phyloP scores from a whole-genome alignment of 2,797 vertebrate species.

The Pangasius mekongensis region DNA sequence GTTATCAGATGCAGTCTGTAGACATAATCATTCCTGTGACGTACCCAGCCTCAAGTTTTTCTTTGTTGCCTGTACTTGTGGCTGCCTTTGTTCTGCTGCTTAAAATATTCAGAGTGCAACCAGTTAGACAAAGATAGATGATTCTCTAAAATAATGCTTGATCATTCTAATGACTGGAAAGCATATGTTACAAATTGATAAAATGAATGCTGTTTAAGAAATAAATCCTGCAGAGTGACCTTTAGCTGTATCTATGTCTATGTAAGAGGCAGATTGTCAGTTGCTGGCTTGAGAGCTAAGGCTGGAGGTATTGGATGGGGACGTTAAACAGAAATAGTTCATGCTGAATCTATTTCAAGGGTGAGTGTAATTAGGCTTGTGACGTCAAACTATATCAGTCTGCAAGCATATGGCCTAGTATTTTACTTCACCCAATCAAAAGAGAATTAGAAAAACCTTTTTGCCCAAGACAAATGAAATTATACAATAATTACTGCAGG shows the following conservation, averaged over 20 bases:
- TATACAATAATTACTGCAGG: conserved; percentile 11
- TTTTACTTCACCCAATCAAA: conserved; percentile 39
- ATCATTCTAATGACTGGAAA: not conserved
- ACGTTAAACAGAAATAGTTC: conserved; percentile 48
- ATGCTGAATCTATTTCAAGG: conserved; percentile 50
- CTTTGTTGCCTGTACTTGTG: not conserved
- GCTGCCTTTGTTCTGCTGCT: not conserved
- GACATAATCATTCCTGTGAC: not conserved
- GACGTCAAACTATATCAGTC: conserved; percentile 46
- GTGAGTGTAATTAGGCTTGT: conserved; percentile 46
- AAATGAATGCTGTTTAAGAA: not conserved
- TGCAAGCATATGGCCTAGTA: conserved; percentile 48
- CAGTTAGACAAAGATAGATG: not conserved
- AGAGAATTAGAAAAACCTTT: conserved; percentile 35
- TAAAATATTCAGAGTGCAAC: conserved; percentile 17
- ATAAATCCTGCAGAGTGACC: not conserved
- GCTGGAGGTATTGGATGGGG: conserved; percentile 23
- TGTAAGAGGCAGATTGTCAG: not conserved
- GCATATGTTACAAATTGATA: not conserved
- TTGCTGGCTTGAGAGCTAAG: not conserved
- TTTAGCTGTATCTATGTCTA: not conserved
- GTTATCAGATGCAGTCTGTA: not conserved
- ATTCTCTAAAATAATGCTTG: conserved; percentile 9
- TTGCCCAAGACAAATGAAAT: conserved; percentile 34
- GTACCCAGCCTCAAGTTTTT: not conserved